Evolutionary conservation across 2,797 vertebrate genomes (phyloP).

Genomic region (Etheostoma perlongum): DNA sequence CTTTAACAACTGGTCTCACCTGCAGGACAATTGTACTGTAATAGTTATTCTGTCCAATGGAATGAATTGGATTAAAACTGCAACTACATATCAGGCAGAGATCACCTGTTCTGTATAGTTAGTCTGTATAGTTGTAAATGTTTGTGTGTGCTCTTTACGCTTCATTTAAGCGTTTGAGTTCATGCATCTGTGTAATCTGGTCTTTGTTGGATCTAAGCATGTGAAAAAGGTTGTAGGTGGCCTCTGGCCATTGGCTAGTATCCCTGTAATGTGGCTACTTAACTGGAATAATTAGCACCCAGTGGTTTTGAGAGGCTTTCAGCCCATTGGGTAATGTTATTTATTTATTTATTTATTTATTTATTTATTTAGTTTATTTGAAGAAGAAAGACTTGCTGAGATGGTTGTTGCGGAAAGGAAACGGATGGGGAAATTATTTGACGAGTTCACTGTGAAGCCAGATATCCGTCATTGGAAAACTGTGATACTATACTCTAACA

Average conservation of each 20-base stretch:
- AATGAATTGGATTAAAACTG: background rate
- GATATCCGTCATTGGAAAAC: constrained; percentile 11
- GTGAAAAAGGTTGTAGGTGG: constrained; percentile 8
- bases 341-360: constrained; percentile 31
- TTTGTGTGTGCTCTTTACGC: background rate
- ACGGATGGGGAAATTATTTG: constrained; percentile 3
- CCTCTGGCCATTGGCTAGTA: background rate
- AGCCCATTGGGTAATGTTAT: constrained; percentile 28
- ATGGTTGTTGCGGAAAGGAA: constrained; percentile 23
- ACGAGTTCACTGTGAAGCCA: constrained; percentile 1
- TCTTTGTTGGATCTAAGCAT: background rate
- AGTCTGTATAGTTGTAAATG: background rate
- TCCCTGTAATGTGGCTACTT: background rate
- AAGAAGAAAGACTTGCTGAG: constrained; percentile 31
- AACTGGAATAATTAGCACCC: constrained; percentile 24
- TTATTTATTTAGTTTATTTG: background rate
- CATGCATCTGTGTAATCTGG: background rate
- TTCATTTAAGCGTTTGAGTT: background rate
- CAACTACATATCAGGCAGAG: background rate
- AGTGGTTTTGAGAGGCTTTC: constrained; percentile 29
- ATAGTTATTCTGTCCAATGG: background rate
- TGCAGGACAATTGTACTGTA: background rate
- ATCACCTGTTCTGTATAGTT: background rate
- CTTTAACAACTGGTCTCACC: background rate
- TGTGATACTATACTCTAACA: constrained; percentile 2